phyloP scores from a whole-genome alignment of 2,888 invertebrate genomes.

The Lasioglossum pauxillum region DNA sequence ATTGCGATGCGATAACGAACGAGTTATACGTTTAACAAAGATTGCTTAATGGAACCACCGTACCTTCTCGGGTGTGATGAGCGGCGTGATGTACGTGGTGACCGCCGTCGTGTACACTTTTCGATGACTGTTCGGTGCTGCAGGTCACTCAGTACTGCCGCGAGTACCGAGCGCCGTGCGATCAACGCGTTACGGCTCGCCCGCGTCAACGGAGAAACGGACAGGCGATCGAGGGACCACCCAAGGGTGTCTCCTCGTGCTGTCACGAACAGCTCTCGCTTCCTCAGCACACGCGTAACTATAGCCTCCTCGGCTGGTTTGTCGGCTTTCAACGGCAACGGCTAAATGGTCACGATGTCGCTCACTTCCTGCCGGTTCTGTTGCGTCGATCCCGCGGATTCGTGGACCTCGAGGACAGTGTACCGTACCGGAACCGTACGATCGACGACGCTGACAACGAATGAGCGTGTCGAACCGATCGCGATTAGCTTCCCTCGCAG shows the following conservation, averaged over 20 bases:
- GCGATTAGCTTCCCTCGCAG: neutral
- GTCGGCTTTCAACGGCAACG: conserved; percentile 18
- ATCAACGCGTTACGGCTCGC: conserved; percentile 51
- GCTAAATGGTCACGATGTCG: conserved; percentile 22
- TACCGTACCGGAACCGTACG: neutral
- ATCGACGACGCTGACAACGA: neutral
- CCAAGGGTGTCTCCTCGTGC: conserved; percentile 35
- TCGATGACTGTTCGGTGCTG: conserved; percentile 71
- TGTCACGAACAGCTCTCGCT: conserved; percentile 49
- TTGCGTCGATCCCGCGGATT: neutral
- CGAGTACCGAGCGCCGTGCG: conserved; percentile 75
- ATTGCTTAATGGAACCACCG: conserved; percentile 43
- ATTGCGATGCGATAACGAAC: neutral
- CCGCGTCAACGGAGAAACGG: conserved; percentile 43
- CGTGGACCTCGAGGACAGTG: neutral
- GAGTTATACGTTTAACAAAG: conserved; percentile 7
- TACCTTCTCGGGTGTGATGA: conserved; percentile 84
- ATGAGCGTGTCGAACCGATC: neutral
- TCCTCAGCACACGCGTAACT: conserved; percentile 57
- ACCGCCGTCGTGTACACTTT: conserved; percentile 83
- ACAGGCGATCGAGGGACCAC: conserved; percentile 20
- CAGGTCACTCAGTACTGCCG: conserved; percentile 75
- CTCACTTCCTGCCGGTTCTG: neutral
- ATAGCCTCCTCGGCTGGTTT: conserved; percentile 26
- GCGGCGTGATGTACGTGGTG: conserved; percentile 84